phyloP scores from a whole-genome alignment of 2,113 vertebrate genomes.

The Equus przewalskii region DNA sequence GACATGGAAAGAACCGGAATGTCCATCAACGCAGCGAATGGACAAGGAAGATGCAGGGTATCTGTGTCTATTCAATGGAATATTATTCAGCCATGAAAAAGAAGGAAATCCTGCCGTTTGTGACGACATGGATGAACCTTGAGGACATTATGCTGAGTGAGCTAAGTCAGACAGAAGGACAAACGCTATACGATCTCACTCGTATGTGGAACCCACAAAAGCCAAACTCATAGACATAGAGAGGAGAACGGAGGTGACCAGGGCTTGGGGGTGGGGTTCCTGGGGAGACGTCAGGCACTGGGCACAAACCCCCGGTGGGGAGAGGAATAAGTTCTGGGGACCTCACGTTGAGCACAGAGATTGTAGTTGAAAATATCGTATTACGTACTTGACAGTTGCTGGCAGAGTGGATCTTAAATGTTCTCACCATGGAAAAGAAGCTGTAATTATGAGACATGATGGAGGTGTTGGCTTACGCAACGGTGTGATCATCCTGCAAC shows the following conservation, averaged over 20 bases:
- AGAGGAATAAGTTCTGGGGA: background rate
- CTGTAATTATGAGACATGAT: background rate
- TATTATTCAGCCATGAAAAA: background rate
- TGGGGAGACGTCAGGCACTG: background rate
- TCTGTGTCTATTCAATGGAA: background rate
- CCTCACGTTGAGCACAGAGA: background rate
- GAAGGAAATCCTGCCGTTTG: background rate
- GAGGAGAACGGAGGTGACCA: background rate
- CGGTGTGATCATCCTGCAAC: background rate
- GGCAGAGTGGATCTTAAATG: background rate
- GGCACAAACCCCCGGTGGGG: background rate
- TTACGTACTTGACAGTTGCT: background rate
- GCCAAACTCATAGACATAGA: background rate
- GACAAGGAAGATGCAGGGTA: background rate
- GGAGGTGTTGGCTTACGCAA: background rate
- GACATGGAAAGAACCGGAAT: background rate
- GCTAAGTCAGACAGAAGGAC: background rate
- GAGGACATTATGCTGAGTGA: background rate
- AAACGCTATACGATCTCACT: background rate
- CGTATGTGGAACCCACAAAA: background rate
- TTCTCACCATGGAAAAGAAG: background rate
- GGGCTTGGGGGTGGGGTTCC: background rate
- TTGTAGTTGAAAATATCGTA: too few species aligned
- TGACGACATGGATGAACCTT: background rate
- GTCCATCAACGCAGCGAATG: background rate